Percentiles rank a stretch among this genome's conserved stretches.
Conservation (phyloP, 2,797 vertebrate genomes). For the Tamandua tetradactyla region DNA sequence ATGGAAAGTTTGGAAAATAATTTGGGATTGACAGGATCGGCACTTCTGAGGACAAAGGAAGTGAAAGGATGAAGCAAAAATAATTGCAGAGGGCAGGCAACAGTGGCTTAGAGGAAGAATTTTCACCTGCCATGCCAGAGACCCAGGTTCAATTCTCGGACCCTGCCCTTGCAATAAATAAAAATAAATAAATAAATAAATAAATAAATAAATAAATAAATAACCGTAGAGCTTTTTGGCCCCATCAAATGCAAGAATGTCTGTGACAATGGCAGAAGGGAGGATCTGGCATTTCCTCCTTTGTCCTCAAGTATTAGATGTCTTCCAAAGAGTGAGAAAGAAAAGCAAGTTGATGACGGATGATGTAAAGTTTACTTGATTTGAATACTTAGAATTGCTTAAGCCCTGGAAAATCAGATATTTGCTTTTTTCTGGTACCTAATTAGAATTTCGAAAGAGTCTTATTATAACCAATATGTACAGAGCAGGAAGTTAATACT, state of each 20-base stretch:
- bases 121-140: too few species aligned
- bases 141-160: too few species aligned
- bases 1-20: not conserved
- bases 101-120: too few species aligned
- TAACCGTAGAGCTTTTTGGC: not conserved
- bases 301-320: not conserved
- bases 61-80: not conserved
- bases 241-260: not conserved
- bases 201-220: too few species aligned
- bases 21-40: not conserved
- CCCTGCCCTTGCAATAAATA: too few species aligned
- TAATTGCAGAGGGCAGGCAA: too few species aligned
- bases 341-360: not conserved
- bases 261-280: not conserved
- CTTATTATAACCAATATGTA: not conserved
- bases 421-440: not conserved
- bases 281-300: not conserved
- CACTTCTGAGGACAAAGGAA: not conserved
- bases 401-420: not conserved
- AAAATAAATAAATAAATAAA: too few species aligned
- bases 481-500: not conserved
- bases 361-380: not conserved
- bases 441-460: conserved; percentile 2
- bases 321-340: not conserved
- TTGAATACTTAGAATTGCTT: not conserved